These are phyloP conservation scores for Pseudois nayaur DNA, from an alignment of 2,113 vertebrate species.

Conservation along the genomic window DNA sequence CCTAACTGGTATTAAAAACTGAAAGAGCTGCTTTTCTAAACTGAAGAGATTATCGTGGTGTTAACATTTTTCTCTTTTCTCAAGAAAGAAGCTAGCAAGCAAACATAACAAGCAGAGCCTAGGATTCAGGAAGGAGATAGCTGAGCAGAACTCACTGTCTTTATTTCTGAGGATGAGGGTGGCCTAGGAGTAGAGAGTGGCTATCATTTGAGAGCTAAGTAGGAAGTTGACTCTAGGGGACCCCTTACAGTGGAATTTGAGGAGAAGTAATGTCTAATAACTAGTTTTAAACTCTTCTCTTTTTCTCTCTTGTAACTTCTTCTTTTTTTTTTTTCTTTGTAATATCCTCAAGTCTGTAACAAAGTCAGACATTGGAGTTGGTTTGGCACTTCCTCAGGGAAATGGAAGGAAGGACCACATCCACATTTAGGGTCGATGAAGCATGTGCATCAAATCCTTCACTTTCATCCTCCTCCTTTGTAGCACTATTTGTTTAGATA, in stretches of 20 bases:
- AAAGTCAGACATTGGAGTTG: not conserved
- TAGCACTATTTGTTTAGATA: conserved; percentile 6
- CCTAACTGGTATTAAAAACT: not conserved
- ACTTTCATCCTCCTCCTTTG: not conserved
- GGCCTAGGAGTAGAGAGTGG: not conserved
- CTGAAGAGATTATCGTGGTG: not conserved
- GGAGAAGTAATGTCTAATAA: not conserved
- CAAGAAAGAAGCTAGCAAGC: not conserved
- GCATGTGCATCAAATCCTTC: not conserved
- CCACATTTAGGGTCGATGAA: not conserved
- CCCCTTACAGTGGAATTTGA: not conserved
- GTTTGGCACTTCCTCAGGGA: not conserved
- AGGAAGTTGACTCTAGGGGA: not conserved
- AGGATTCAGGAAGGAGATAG: not conserved
- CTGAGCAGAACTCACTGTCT: not conserved
- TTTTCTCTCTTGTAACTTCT: not conserved
- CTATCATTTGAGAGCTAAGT: not conserved
- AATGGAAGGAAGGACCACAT: not conserved
- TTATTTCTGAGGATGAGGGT: not conserved
- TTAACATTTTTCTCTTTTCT: not conserved
- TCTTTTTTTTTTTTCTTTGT: not conserved
- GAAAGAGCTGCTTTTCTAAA: not conserved
- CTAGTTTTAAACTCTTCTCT: not conserved
- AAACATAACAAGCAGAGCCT: not conserved
- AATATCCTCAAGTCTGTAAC: not conserved